Conservation (phyloP, 2,113 vertebrate genomes). For the Lontra canadensis region DNA sequence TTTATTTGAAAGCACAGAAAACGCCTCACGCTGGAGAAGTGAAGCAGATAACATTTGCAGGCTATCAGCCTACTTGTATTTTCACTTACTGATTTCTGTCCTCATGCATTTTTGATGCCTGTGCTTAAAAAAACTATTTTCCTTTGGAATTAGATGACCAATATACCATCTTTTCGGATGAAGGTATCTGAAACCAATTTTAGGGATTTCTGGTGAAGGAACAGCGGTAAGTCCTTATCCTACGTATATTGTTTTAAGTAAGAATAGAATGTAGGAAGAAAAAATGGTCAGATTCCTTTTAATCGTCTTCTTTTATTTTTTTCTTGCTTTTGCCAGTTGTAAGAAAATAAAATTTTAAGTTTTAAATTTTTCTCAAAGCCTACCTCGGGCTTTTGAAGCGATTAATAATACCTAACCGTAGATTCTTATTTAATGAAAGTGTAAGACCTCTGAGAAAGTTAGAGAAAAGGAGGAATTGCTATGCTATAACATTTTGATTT, state of each 20-base stretch:
- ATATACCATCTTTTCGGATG: background rate
- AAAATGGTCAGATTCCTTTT: background rate
- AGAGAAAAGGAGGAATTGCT: background rate
- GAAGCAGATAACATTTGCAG: background rate
- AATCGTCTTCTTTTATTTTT: background rate
- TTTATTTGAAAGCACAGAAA: conserved; percentile 9
- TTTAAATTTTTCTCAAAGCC: background rate
- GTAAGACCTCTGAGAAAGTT: background rate
- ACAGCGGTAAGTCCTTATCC: background rate
- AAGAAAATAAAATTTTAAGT: background rate
- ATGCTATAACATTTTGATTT: background rate
- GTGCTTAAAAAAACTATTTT: background rate
- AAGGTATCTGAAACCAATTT: background rate
- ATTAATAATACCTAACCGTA: background rate
- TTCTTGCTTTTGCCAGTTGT: background rate
- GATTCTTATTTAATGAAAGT: background rate
- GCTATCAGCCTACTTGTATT: background rate
- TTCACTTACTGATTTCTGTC: background rate
- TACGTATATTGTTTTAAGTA: background rate
- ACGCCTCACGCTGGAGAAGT: background rate
- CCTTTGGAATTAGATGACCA: background rate
- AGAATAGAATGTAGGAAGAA: background rate
- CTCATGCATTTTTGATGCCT: background rate
- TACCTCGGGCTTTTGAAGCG: background rate
- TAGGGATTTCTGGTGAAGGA: background rate